These are phyloP conservation scores for Hirtodrosophila confusa DNA, from an alignment of 2,888 invertebrate species.

Conservation along the genomic window DNA sequence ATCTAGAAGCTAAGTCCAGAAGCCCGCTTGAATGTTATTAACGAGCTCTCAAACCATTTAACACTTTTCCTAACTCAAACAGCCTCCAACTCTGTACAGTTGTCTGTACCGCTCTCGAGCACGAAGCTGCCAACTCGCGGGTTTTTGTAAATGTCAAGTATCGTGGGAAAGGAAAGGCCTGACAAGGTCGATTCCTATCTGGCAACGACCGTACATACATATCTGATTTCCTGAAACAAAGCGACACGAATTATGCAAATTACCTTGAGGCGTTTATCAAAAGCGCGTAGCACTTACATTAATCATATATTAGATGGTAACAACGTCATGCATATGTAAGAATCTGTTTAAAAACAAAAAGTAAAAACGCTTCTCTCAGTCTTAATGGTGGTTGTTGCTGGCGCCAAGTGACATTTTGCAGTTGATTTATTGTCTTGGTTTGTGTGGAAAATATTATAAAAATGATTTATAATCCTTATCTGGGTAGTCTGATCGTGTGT, in stretches of 20 bases:
- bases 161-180: conserved; percentile 41
- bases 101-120: neutral
- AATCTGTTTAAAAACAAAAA: conserved; percentile 45
- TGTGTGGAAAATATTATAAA: conserved; percentile 72
- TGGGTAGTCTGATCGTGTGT: conserved; percentile 65
- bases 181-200: conserved; percentile 54
- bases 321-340: conserved; percentile 67
- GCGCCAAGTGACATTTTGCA: conserved; percentile 73
- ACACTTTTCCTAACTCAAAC: neutral
- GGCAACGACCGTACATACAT: neutral
- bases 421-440: conserved; percentile 70
- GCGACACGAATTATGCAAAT: conserved; percentile 70
- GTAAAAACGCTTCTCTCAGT: conserved; percentile 24
- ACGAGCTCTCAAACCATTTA: neutral
- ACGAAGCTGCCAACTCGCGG: no score
- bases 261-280: conserved; percentile 58
- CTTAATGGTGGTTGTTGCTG: conserved; percentile 59
- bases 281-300: conserved; percentile 67
- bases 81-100: conserved; percentile 13
- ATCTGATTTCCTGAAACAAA: conserved; percentile 32
- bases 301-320: conserved; percentile 66
- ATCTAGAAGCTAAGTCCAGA: no score
- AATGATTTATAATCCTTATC: conserved; percentile 79
- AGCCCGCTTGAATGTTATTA: neutral
- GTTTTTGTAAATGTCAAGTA: conserved; percentile 12